These are phyloP conservation scores for Otus scops DNA, from an alignment of 2,797 vertebrate species.

Conservation along the genomic window DNA sequence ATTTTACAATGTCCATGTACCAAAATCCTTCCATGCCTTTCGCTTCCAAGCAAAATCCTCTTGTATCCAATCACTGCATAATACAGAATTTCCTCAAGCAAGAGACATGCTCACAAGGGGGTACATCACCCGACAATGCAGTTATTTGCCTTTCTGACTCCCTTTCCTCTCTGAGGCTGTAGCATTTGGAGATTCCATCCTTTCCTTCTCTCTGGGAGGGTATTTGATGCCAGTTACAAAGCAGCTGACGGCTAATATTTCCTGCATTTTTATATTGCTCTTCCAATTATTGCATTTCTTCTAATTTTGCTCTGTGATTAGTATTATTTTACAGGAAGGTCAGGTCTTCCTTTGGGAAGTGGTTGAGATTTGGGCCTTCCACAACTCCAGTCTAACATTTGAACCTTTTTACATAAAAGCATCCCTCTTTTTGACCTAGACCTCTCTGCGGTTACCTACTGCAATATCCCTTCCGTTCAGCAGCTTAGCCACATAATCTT, in stretches of 20 bases:
- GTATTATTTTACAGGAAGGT: neutral
- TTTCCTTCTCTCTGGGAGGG: neutral
- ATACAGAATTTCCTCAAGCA: neutral
- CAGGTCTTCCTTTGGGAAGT: neutral
- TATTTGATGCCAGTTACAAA: neutral
- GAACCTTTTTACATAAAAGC: neutral
- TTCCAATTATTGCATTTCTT: neutral
- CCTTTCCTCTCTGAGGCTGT: neutral
- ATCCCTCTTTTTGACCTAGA: neutral
- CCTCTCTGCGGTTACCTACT: neutral
- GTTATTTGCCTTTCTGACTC: neutral
- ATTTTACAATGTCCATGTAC: neutral
- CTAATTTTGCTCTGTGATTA: neutral
- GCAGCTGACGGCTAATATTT: neutral
- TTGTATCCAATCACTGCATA: neutral
- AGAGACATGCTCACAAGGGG: neutral
- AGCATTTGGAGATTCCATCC: neutral
- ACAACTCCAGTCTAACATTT: neutral
- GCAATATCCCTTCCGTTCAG: neutral
- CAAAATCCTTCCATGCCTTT: neutral
- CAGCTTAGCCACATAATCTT: rapidly evolving
- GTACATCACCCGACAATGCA: neutral
- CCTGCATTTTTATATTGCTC: neutral
- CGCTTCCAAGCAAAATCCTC: neutral
- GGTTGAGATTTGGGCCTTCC: neutral